Percentiles rank a stretch among this genome's conserved stretches.
Evolutionary conservation across 2,113 vertebrate genomes (phyloP).

Genomic region (Cebidichthys violaceus): DNA sequence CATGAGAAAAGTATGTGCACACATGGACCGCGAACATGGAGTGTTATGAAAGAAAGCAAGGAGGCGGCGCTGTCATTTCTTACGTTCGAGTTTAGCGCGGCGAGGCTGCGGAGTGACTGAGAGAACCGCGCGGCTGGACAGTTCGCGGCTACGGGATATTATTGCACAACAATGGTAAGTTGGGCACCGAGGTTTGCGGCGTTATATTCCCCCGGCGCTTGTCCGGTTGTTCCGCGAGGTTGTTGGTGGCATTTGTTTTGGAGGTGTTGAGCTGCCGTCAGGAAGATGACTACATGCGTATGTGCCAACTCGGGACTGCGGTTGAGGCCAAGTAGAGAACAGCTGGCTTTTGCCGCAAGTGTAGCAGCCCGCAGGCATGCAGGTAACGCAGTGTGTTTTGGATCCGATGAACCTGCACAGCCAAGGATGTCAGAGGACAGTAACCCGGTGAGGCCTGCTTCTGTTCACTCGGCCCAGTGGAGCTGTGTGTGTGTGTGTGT

Average conservation of each 20-base stretch:
- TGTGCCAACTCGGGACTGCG: slow-evolving; percentile 65
- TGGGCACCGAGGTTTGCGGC: slow-evolving; percentile 26
- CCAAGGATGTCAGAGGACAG: neutral
- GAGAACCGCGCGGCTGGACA: neutral
- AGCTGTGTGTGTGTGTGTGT: no score
- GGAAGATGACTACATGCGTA: slow-evolving; percentile 35
- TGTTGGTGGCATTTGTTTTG: slow-evolving; percentile 23
- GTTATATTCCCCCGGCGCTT: neutral
- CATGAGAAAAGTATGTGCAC: slow-evolving; percentile 46
- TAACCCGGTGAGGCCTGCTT: slow-evolving; percentile 32
- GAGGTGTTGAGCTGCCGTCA: slow-evolving; percentile 19
- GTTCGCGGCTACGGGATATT: slow-evolving; percentile 41
- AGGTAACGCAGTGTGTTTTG: neutral
- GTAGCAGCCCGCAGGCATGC: neutral
- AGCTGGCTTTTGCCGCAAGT: slow-evolving; percentile 49
- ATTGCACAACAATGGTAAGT: slow-evolving; percentile 70
- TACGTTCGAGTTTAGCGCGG: slow-evolving; percentile 3
- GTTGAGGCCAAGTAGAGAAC: slow-evolving; percentile 56
- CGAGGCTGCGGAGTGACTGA: slow-evolving; percentile 16
- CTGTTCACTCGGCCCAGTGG: neutral
- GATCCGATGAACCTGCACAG: neutral
- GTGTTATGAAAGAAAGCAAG: neutral
- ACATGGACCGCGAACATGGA: slow-evolving; percentile 25
- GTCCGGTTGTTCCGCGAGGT: neutral
- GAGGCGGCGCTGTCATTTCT: slow-evolving; percentile 4